A percentile compares a stretch with the other conserved stretches of the same genome.
These are phyloP conservation scores for Shargacucullia verbasci DNA, from an alignment of 2,888 invertebrate genomes.

Conservation along the genomic window DNA sequence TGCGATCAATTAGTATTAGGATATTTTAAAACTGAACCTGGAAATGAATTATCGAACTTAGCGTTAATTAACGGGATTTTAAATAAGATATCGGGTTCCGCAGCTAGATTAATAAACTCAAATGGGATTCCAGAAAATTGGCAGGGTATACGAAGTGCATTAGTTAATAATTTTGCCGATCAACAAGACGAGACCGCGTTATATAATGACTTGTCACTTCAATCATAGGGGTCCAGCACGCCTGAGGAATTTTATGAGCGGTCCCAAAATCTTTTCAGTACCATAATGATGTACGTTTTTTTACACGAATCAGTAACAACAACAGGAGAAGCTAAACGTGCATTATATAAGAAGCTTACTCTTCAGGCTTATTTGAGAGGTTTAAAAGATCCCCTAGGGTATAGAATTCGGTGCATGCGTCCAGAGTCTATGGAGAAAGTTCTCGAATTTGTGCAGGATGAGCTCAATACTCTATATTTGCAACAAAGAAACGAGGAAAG, in stretches of 20 bases:
- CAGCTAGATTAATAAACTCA: constrained; percentile 48
- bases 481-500: constrained; percentile 44
- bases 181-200: constrained; percentile 52
- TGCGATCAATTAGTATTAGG: no score
- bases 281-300: constrained; percentile 47
- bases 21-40: neutral
- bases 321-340: constrained; percentile 41
- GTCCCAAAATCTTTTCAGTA: constrained; percentile 52
- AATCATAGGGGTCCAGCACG: constrained; percentile 35
- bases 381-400: no score
- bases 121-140: constrained; percentile 53
- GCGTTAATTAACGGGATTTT: constrained; percentile 42
- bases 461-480: constrained; percentile 45
- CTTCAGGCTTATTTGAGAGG: constrained; percentile 49
- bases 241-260: constrained; percentile 54
- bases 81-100: no score
- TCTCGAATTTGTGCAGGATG: constrained; percentile 52
- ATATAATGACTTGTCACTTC: constrained; percentile 46
- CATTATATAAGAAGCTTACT: constrained; percentile 48
- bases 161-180: constrained; percentile 53
- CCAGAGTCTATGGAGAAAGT: constrained; percentile 48
- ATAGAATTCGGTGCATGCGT: no score
- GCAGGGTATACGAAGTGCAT: constrained; percentile 38
- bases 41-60: constrained; percentile 10
- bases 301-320: constrained; percentile 43